These are phyloP conservation scores for Rhynchonycteris naso DNA, from an alignment of 2,797 vertebrate species.

Conservation along the genomic window DNA sequence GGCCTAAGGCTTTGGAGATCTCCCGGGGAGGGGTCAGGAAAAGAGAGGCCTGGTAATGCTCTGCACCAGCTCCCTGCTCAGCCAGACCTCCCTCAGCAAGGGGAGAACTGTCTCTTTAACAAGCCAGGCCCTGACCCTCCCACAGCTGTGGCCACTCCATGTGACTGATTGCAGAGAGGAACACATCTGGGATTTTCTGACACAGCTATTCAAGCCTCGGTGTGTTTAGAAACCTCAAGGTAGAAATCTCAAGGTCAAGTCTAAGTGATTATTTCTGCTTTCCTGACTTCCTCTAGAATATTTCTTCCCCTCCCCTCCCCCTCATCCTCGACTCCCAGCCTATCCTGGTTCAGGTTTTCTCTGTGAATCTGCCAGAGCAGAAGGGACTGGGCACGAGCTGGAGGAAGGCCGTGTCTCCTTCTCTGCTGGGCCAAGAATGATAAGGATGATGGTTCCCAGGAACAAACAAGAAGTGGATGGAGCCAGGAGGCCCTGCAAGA, in stretches of 20 bases:
- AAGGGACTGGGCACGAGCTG: neutral
- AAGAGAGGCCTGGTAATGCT: neutral
- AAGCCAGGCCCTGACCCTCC: neutral
- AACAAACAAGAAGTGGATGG: neutral
- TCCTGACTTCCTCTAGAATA: neutral
- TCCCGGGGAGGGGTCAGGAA: neutral
- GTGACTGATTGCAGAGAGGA: neutral
- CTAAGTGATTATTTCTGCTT: neutral
- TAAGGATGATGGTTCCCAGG: neutral
- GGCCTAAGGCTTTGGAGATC: no score
- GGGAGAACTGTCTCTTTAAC: neutral
- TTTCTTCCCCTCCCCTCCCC: neutral
- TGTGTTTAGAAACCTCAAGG: neutral
- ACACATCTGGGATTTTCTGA: neutral
- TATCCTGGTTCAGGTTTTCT: neutral
- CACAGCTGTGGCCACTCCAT: neutral
- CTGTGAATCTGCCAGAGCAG: neutral
- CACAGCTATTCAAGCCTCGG: neutral
- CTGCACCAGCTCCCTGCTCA: no score
- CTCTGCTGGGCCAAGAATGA: neutral
- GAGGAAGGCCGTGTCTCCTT: neutral
- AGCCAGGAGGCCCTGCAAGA: neutral
- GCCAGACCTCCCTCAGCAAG: fast-evolving
- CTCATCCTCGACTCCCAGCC: neutral
- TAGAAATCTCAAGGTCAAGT: neutral